These are phyloP conservation scores for Augochlorella aurata DNA, from an alignment of 2,888 invertebrate species.

Conservation along the genomic window DNA sequence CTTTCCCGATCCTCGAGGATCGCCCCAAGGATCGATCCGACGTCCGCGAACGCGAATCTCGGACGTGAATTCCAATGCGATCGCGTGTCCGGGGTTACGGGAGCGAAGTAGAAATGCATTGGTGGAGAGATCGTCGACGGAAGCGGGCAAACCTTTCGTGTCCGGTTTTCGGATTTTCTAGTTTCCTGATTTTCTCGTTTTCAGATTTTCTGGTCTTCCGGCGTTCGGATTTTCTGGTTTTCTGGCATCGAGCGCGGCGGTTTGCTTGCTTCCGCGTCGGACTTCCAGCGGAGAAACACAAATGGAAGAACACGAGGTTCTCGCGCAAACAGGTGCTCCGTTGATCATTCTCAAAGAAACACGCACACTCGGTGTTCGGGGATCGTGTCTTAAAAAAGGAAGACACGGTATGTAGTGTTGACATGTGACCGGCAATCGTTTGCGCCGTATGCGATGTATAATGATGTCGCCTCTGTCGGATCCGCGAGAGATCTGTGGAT, in stretches of 20 bases:
- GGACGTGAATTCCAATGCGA: not conserved
- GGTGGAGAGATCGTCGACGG: conserved; percentile 20
- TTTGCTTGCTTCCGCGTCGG: conserved; percentile 18
- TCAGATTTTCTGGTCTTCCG: not conserved
- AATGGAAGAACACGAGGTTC: not conserved
- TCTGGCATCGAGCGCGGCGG: not conserved
- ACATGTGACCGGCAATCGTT: not conserved
- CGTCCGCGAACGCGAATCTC: not conserved
- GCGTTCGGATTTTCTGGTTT: too few species aligned
- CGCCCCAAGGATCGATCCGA: not conserved
- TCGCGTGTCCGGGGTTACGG: not conserved
- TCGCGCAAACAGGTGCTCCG: conserved; percentile 6
- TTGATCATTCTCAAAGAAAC: conserved; percentile 12
- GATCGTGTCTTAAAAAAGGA: conserved; percentile 9
- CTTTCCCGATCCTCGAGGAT: not conserved
- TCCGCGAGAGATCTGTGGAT: not conserved
- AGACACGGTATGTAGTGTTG: not conserved
- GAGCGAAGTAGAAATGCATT: conserved; percentile 16
- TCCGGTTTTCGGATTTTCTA: not conserved
- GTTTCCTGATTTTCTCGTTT: not conserved
- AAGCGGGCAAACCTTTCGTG: conserved; percentile 16
- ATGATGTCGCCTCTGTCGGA: not conserved
- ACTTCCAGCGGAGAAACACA: not conserved
- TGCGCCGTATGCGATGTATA: not conserved
- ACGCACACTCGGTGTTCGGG: conserved; percentile 16